Evolutionary conservation across 1,140 invertebrate species (phyloP), one percentile per base, ranked within the genome.

Genomic region (Coenobita brevimanus): DNA sequence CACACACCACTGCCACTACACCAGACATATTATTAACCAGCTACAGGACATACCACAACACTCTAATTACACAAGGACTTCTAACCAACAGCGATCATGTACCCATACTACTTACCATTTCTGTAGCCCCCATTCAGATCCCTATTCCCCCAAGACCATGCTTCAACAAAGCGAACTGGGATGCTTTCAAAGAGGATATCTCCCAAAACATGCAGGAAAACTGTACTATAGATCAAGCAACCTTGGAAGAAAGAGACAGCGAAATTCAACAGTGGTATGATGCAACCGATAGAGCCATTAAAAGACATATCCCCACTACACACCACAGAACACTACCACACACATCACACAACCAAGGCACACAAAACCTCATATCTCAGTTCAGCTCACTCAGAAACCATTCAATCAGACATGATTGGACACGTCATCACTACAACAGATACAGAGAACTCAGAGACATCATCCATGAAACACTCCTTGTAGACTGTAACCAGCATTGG

Each of bases 1-100:
- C n/a, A n/a, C n/a, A n/a, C n/a, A n/a, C n/a, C n/a, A n/a, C n/a
- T n/a, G n/a, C n/a, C n/a, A n/a, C n/a, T n/a, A n/a, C n/a, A n/a
- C n/a, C n/a, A n/a, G n/a, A n/a, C n/a, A n/a, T n/a, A n/a, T n/a
- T n/a, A n/a, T n/a, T n/a, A n/a, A n/a, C n/a, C n/a, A n/a, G n/a
- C n/a, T n/a, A n/a, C n/a, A n/a, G n/a, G n/a, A 54, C 75, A 41
- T 54, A 78, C 46, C 75, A 73, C 69, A 73, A 73, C 17, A 30
- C 17, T 27, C 24, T 27, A 36, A 73, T 33, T 6, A 33, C 24
- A 2, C 69, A 15, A 10, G 69, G 69, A 2, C 69, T 30, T 10
- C 69, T 73, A 2, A 73, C 3, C n/a, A 73, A 21, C 13, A 73
- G 69, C 30, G 69, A 73, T 73, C 69, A 73, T 10, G 17, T 38